Base-by-base conservation (phyloP, 2,888 invertebrate species). In the Mimachlamys varia region DNA sequence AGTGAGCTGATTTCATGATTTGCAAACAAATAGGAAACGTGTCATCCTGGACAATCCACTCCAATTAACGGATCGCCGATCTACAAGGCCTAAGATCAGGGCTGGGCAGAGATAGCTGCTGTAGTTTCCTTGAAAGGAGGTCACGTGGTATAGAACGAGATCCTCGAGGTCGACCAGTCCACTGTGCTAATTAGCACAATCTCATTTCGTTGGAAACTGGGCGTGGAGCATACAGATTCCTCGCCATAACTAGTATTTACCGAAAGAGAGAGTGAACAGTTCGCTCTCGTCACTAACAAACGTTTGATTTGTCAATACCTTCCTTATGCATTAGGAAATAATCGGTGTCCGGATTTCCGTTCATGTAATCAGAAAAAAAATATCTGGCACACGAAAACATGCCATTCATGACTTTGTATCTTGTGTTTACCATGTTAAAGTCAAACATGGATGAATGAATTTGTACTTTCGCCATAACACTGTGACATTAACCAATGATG, bases 241-340 rank as follows among this genome's bases (percentile, higher is more conserved):
- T 76, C 62, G 62, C 27, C 17, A 76, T 76, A 76, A 76, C 62
- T 17, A 76, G 62, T 76, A 27, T 76, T 76, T 76, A 76, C 27
- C 76, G 27, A 76, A 76, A 27, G 33, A 76, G 76, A 27, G 27
- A 76, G 33, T n/a, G n/a, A n/a, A n/a, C 44, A 7, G 44, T 7
- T 44, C 76, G 33, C 76, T 53, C 17, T 15, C 33, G 76, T 27
- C 12, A 5, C 76, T 76, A 33, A 33, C 76, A 27, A 33, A 33
- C 15, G 76, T 27, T 76, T 33, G 76, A 76, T 76, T 27, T 10
- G 33, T 27, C 76, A 27, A 76, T 76, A 76, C 33, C 2, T 62
- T 22, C 62, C 62, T 62, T 62, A n/a, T 62, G 22, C 1, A n/a
- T 22, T 0, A 76, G 33, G 12, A 53, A 13, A 27, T 33, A 33